Base-by-base conservation (phyloP, 2,888 invertebrate species). In the Netelia virgata region DNA sequence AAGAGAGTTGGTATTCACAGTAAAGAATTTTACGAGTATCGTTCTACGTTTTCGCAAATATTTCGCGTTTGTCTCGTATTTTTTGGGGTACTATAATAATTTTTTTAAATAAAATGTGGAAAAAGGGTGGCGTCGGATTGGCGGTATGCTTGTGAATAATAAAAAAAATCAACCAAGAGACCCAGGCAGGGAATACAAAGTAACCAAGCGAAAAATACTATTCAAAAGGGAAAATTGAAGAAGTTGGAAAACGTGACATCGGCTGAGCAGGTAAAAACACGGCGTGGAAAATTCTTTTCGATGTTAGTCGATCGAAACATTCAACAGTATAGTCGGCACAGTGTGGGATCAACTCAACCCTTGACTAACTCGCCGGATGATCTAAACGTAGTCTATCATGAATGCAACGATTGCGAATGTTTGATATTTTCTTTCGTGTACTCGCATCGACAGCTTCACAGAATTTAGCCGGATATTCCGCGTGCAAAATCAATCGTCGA, bases 271-370 rank as follows among this genome's bases (percentile, higher is more conserved):
- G 69, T 78, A 69, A 69, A 20, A 57, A 28, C 18, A 1, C 5
- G 57, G 59, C 10, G 14, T 20, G n/a, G 9, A 69, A 14, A 8
- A 55, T 77, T 68, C 70, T 70, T 61, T 10, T 53, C 61, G 16
- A 9, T 23, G 10, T 3, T 47, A 20, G 28, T n/a, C 55, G 14
- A 57, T 14, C 43, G 3, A 53, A 55, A 59, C 1, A 28, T 59
- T 77, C 69, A 53, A 63, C 50, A 63, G 53, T 69, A 47, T 69
- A 47, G 57, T 61, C 59, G 69, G 28, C 59, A 14, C 3, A 69
- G 57, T 77, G 77, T 77, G 77, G 77, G 43, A 77, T 68, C 68
- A 59, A 77, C 57, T 66, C 66, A 59, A 76, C 57, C 76, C 55
- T 57, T 53, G 63, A 23, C 6, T 11, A 28, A 47, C 18, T 61